Base-by-base conservation (phyloP, 2,113 vertebrate genomes). In the Neotoma lepida region DNA sequence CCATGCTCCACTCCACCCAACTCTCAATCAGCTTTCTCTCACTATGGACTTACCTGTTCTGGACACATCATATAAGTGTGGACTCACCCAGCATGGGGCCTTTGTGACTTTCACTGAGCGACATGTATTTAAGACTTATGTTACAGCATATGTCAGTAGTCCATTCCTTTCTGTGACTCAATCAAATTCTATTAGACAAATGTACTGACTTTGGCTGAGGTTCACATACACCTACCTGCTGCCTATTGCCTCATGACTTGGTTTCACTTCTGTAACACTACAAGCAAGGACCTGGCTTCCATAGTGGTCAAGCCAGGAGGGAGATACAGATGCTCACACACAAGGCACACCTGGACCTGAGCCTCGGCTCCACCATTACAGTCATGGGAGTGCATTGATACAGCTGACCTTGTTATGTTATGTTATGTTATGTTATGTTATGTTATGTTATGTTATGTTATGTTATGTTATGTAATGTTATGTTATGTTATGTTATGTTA, bases 291-390 rank as follows among this genome's bases (percentile, higher is more conserved):
- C 26, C 26, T 63, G 17, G 24, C 12, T 88, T 7, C 14, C 24
- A 64, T 58, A 3, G 14, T 1, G 41, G 6, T 1, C 30, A 28
- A 58, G 8, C 84, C 41, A 54, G 20, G 56, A 56, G 22, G 46
- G 12, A n/a, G 41, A 9, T 26, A 17, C 1, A 14, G 9, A 20
- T 51, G 22, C 4, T 89, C 39, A 33, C 14, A 4, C 46, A 9
- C 1, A 0, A 3, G 58, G 17, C 28, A 35, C 22, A n/a, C 10
- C 13, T 51, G 20, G 7, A 41, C 13, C 84, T 1, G 0, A 80
- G 49, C 28, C 64, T 33, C 1, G 0, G n/a, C 26, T 49, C 24
- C 17, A 41, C 35, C 26, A 18, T 20, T 41, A n/a, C 51, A 76
- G 51, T 51, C 24, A 44, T 3, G 1, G 35, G 66, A 64, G 8